These are phyloP conservation scores for Anastrepha obliqua DNA, from an alignment of 1,140 invertebrate genomes.

Conservation along the genomic window DNA sequence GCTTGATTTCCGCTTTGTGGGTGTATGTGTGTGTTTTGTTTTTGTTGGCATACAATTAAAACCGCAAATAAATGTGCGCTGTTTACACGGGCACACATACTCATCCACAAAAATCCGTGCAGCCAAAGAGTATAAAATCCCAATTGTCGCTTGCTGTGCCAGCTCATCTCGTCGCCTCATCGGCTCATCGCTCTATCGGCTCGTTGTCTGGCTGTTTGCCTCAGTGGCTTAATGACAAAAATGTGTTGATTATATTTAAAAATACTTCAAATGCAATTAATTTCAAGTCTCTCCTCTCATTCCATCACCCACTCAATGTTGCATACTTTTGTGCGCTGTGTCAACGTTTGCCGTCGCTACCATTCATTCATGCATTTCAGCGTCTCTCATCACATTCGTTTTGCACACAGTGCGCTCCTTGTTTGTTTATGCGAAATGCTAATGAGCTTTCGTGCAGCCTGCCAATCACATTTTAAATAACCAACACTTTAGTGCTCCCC, in stretches of 20 bases:
- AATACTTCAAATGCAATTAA: conserved; percentile 53
- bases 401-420: background rate
- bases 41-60: conserved; percentile 50
- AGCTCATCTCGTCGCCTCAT: background rate
- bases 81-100: background rate
- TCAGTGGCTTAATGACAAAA: conserved; percentile 46
- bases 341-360: background rate
- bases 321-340: background rate
- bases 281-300: conserved; percentile 20
- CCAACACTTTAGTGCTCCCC: background rate
- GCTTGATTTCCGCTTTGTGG: background rate
- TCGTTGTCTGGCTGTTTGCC: conserved; percentile 3
- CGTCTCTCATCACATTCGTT: background rate
- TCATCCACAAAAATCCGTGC: background rate
- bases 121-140: background rate
- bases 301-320: background rate
- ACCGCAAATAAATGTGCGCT: conserved; percentile 44
- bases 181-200: background rate
- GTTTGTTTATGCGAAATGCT: conserved; percentile 50
- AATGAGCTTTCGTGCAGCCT: conserved; percentile 11
- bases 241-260: conserved; percentile 52
- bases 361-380: conserved; percentile 3
- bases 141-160: background rate
- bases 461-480: conserved; percentile 50
- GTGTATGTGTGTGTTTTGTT: background rate